Evolutionary conservation across 2,888 invertebrate species (phyloP).

Genomic region (Heliconius sara): DNA sequence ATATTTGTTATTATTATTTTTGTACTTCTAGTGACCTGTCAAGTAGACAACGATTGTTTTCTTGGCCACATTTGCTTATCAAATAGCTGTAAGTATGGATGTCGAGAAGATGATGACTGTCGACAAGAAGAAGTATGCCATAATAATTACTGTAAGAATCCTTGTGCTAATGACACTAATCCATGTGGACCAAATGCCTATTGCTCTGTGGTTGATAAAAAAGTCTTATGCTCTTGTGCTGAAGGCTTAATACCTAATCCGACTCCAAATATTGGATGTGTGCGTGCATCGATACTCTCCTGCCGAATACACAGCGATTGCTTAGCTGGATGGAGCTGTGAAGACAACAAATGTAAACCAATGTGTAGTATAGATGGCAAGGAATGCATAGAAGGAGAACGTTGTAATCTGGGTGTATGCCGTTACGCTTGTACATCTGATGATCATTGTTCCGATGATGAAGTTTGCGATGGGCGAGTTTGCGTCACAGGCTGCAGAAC

Average conservation of each 20-base stretch:
- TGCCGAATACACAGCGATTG: slow-evolving; percentile 92
- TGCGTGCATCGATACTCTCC: slow-evolving; percentile 89
- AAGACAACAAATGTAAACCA: slow-evolving; percentile 89
- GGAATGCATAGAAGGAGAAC: slow-evolving; percentile 92
- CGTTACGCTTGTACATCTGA: slow-evolving; percentile 92
- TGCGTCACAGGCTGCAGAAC: slow-evolving; percentile 93
- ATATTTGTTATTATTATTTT: not conserved
- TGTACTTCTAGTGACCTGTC: slow-evolving; percentile 87
- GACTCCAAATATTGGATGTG: slow-evolving; percentile 93
- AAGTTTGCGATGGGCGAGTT: slow-evolving; percentile 92
- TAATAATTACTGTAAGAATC: slow-evolving; percentile 91
- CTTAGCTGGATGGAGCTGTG: slow-evolving; percentile 87
- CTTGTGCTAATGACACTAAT: slow-evolving; percentile 86
- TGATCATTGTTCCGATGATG: slow-evolving; percentile 93
- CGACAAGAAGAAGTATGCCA: slow-evolving; percentile 92
- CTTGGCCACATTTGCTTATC: slow-evolving; percentile 94
- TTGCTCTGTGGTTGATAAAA: slow-evolving; percentile 91
- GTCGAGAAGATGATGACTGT: slow-evolving; percentile 94
- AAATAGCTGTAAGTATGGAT: slow-evolving; percentile 94
- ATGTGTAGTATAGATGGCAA: slow-evolving; percentile 88
- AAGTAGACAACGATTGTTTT: slow-evolving; percentile 96
- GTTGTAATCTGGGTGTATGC: slow-evolving; percentile 90
- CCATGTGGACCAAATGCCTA: slow-evolving; percentile 94
- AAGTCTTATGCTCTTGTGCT: slow-evolving; percentile 91
- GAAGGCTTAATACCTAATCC: slow-evolving; percentile 93